Evolutionary conservation across 2,797 vertebrate species (phyloP).

Genomic region (Hephaestus fuliginosus): DNA sequence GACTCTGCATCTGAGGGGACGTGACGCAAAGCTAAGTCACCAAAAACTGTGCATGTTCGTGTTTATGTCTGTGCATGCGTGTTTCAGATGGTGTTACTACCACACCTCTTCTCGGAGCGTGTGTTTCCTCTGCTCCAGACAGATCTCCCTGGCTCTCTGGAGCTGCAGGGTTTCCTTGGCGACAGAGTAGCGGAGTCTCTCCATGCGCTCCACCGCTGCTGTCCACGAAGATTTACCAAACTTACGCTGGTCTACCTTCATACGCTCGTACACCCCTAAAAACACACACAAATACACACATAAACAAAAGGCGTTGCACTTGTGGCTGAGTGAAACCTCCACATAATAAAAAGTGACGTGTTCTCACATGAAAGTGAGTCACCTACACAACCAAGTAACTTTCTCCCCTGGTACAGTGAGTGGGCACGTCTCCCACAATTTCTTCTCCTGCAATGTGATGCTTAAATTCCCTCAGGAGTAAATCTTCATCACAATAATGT

Average conservation of each 20-base stretch:
- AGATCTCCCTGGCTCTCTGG: conserved; percentile 97
- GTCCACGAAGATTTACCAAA: conserved; percentile 98
- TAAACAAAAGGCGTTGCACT: neutral
- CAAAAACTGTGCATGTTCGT: neutral
- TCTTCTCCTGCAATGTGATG: conserved; percentile 10
- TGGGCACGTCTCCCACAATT: conserved; percentile 3
- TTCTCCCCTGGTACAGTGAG: conserved; percentile 2
- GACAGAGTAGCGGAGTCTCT: conserved; percentile 94
- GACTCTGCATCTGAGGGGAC: conserved; percentile 92
- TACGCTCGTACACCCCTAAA: conserved; percentile 94
- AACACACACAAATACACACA: conserved; percentile 4
- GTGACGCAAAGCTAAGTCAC: neutral
- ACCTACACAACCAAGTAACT: conserved; percentile 2
- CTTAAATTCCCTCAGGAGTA: conserved; percentile 7
- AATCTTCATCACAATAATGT: conserved; percentile 8
- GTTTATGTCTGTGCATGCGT: conserved; percentile 2
- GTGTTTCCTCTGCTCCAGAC: conserved; percentile 96
- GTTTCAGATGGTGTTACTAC: neutral
- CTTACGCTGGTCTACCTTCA: conserved; percentile 96
- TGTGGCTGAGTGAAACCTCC: conserved; percentile 16
- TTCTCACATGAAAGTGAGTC: conserved; percentile 19
- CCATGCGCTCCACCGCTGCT: conserved; percentile 95
- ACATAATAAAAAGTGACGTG: neutral
- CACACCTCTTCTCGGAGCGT: conserved; percentile 93
- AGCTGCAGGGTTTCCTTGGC: conserved; percentile 98